These are phyloP conservation scores for Pollenia labialis DNA, from an alignment of 2,888 invertebrate genomes.

Conservation along the genomic window DNA sequence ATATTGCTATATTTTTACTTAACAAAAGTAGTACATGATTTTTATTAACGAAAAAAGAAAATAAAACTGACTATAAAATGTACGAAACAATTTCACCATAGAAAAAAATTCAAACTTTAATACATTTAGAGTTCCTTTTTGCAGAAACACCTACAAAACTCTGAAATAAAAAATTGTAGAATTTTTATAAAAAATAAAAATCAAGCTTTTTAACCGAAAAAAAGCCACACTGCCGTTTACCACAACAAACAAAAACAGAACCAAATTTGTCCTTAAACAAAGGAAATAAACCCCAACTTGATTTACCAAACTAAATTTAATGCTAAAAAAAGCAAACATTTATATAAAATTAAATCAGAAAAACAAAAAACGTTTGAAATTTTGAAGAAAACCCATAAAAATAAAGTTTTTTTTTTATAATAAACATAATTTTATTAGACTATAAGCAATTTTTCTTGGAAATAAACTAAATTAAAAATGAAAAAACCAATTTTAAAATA, in stretches of 20 bases:
- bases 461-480: conserved; percentile 48
- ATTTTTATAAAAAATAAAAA: background rate
- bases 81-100: conserved; percentile 7
- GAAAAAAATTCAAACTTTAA: background rate
- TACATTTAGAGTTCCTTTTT: background rate
- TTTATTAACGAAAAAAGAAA: too few species aligned
- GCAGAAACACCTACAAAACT: background rate
- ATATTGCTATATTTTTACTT: background rate
- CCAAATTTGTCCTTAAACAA: conserved; percentile 61
- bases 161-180: background rate
- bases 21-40: background rate
- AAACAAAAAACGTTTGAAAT: conserved; percentile 43
- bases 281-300: conserved; percentile 39
- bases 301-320: conserved; percentile 53
- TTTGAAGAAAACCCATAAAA: conserved; percentile 68
- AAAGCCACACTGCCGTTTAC: conserved; percentile 65
- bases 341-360: conserved; percentile 43
- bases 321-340: conserved; percentile 57
- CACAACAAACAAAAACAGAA: conserved; percentile 53
- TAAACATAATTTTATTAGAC: conserved; percentile 66
- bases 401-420: conserved; percentile 53
- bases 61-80: background rate
- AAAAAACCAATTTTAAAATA: conserved; percentile 28
- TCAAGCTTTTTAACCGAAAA: conserved; percentile 27
- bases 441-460: conserved; percentile 69